Conservation (phyloP, 2,797 vertebrate genomes). For the Gouania willdenowi region DNA sequence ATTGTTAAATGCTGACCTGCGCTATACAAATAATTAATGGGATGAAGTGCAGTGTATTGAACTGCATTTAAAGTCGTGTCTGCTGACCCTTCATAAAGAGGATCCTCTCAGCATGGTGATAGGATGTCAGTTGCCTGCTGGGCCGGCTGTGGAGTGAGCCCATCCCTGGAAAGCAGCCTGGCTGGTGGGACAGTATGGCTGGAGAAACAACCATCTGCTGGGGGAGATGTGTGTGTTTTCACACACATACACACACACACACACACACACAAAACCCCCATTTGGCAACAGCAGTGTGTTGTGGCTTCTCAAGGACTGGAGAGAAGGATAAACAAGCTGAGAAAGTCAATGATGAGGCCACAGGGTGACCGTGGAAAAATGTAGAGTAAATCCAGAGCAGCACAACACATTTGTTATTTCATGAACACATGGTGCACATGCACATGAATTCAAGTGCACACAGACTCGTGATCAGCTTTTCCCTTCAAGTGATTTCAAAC, state of each 20-base stretch:
- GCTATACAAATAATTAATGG: too few species aligned
- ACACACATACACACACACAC: conserved; percentile 45
- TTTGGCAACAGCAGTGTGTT: conserved; percentile 55
- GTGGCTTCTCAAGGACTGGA: conserved; percentile 62
- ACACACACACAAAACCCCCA: too few species aligned
- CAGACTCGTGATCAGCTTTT: background rate
- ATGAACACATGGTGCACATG: background rate
- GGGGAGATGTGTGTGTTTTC: conserved; percentile 59
- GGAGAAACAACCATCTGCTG: conserved; percentile 77
- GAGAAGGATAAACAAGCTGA: conserved; percentile 24
- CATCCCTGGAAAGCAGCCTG: conserved; percentile 65
- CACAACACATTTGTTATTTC: conserved; percentile 6
- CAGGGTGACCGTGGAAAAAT: conserved; percentile 31
- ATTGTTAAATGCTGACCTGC: too few species aligned
- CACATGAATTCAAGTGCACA: background rate
- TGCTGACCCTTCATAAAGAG: conserved; percentile 54
- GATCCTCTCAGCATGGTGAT: conserved; percentile 57
- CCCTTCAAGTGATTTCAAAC: background rate
- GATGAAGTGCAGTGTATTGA: conserved; percentile 44
- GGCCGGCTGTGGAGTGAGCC: conserved; percentile 54
- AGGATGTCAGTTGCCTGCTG: conserved; percentile 64
- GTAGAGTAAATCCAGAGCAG: conserved; percentile 6
- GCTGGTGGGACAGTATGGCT: conserved; percentile 70
- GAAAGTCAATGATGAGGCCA: conserved; percentile 32
- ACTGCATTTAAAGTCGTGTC: conserved; percentile 58